Conservation (phyloP, 2,888 invertebrate genomes). For the Acronicta aceris region DNA sequence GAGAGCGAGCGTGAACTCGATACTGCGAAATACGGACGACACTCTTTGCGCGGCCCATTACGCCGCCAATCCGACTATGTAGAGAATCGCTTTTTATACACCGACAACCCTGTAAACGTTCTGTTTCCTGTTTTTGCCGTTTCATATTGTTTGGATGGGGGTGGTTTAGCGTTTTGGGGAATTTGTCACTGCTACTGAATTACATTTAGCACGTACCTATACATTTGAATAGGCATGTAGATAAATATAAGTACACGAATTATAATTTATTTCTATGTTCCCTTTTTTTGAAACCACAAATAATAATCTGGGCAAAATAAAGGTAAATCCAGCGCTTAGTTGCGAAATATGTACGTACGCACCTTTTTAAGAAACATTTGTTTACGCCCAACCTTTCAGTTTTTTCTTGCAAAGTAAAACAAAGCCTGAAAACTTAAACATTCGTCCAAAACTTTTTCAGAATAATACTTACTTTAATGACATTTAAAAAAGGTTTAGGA, state of each 20-base stretch:
- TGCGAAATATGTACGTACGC: too few species aligned
- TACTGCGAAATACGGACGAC: constrained; percentile 68
- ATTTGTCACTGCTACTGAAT: constrained; percentile 52
- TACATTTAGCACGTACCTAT: too few species aligned
- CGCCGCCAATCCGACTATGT: constrained; percentile 62
- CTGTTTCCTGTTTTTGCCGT: constrained; percentile 62
- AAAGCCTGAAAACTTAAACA: constrained; percentile 10
- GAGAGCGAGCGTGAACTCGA: constrained; percentile 73
- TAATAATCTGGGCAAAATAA: too few species aligned
- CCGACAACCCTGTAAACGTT: constrained; percentile 63
- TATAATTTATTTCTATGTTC: too few species aligned
- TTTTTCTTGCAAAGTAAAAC: constrained; percentile 28
- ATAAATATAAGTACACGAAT: too few species aligned
- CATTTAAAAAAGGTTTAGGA: background rate
- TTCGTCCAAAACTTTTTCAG: constrained; percentile 2
- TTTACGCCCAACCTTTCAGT: constrained; percentile 23
- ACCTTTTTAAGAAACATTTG: too few species aligned
- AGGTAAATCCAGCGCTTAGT: too few species aligned
- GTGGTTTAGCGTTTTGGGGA: constrained; percentile 51
- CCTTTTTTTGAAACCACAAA: too few species aligned
- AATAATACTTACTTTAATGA: background rate
- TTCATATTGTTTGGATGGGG: constrained; percentile 60
- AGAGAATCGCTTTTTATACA: constrained; percentile 67
- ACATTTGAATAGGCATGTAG: too few species aligned
- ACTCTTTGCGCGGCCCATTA: constrained; percentile 61